phyloP scores from a whole-genome alignment of 2,888 invertebrate genomes.

The Machimus rusticus region DNA sequence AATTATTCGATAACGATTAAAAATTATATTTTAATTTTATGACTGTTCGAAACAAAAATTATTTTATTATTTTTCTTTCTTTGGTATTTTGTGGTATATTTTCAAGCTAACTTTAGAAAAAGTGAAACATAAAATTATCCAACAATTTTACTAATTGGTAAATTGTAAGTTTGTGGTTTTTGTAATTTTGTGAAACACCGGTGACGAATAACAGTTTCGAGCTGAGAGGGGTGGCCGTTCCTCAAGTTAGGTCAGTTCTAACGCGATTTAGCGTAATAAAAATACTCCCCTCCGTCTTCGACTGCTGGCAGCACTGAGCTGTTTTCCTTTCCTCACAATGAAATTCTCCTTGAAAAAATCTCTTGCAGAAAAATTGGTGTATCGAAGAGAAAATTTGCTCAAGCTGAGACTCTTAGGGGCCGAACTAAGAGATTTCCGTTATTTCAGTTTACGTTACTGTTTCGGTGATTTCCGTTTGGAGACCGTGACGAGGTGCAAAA shows the following conservation, averaged over 20 bases:
- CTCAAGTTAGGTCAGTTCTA: neutral
- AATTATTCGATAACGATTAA: too few relatives aligned
- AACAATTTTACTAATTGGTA: neutral
- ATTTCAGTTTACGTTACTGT: neutral
- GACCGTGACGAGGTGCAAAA: neutral
- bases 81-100: too few relatives aligned
- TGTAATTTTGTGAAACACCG: neutral
- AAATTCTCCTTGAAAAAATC: neutral
- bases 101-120: neutral
- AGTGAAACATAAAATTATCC: neutral
- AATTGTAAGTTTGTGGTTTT: neutral
- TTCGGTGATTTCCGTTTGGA: neutral
- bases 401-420: neutral
- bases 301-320: neutral
- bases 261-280: neutral
- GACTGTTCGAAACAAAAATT: too few relatives aligned
- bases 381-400: neutral
- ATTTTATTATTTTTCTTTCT: too few relatives aligned
- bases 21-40: too few relatives aligned
- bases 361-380: neutral
- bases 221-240: neutral
- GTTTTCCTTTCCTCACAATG: neutral
- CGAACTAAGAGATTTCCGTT: neutral
- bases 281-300: neutral
- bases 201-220: neutral